Evolutionary conservation across 2,797 vertebrate species (phyloP), one percentile per base, ranked within the genome.

Genomic region (Myotis vivesi): DNA sequence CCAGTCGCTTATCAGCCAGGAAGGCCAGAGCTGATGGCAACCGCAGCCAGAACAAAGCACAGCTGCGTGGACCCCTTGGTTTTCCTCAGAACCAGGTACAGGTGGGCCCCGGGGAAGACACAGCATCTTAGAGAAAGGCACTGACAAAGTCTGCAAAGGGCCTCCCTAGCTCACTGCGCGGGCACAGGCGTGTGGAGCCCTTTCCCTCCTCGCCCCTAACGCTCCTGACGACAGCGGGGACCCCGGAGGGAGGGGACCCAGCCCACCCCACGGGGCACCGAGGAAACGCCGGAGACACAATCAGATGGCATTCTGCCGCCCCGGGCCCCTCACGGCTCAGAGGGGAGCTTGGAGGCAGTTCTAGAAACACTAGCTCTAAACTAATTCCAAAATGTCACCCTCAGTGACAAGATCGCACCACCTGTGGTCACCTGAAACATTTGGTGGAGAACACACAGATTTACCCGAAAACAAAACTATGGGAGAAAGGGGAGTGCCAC

Each of bases 391-490:
- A 90, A 33, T 36, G 15, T 33, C 77, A 23, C 23, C 75, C 36
- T 90, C 38, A 53, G 25, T 28, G n/a, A 66, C n/a, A 19, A 72
- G n/a, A 66, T 20, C 64, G 6, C 36, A 82, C 23, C 23, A 64
- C 11, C 89, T 59, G 36, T 44, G 49, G 62, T 20, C 68, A 51
- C 41, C 38, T 23, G 25, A 89, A 87, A 73, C 83, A 49, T 28
- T 30, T 13, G 49, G 46, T 30, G 33, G 20, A 79, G 6, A 69
- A 69, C 8, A 76, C 8, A 82, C 0, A 76, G 30, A 33, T 53
- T 87, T 49, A 77, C 30, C 38, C 17, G 51, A 91, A 94, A 79
- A 82, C 25, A 94, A 49, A 89, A 36, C 36, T 53, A 44, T 8
- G 41, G 28, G 53, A 75, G 57, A 59, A 57, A 44, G 64, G 8